Conservation (phyloP, 2,888 invertebrate genomes). For the Rapana venosa region DNA sequence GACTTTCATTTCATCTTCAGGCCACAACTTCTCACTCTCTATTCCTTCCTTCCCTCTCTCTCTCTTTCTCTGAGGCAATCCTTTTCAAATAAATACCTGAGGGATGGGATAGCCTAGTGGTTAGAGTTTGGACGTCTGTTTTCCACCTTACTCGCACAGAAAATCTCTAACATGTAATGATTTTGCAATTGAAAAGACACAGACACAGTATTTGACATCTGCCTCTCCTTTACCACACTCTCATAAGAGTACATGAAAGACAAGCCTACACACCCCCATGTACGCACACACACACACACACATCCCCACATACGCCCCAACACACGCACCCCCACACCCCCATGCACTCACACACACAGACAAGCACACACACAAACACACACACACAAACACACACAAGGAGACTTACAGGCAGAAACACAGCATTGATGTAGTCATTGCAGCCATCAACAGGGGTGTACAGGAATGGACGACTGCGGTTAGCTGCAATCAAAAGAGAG, state of each 20-base stretch:
- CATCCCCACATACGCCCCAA: neutral
- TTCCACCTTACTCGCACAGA: neutral
- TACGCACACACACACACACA: neutral
- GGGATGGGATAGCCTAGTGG: no score
- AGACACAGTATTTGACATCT: no score
- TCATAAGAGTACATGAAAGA: neutral
- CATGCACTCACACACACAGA: neutral
- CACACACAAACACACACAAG: neutral
- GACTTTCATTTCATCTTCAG: no score
- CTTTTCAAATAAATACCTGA: no score
- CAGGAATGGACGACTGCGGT: constrained; percentile 70
- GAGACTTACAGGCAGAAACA: constrained; percentile 72
- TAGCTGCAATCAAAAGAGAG: constrained; percentile 58
- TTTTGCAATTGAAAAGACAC: no score
- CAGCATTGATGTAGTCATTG: constrained; percentile 75
- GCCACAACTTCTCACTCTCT: no score
- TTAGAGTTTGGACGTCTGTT: no score
- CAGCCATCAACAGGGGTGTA: constrained; percentile 71
- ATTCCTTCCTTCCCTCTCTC: no score
- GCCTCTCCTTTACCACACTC: neutral
- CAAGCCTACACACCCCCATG: neutral
- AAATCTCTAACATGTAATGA: neutral
- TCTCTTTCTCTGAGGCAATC: no score
- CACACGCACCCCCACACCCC: neutral
- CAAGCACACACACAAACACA: neutral